phyloP scores from a whole-genome alignment of 2,797 vertebrate species.

The Phalloptychus januarius region DNA sequence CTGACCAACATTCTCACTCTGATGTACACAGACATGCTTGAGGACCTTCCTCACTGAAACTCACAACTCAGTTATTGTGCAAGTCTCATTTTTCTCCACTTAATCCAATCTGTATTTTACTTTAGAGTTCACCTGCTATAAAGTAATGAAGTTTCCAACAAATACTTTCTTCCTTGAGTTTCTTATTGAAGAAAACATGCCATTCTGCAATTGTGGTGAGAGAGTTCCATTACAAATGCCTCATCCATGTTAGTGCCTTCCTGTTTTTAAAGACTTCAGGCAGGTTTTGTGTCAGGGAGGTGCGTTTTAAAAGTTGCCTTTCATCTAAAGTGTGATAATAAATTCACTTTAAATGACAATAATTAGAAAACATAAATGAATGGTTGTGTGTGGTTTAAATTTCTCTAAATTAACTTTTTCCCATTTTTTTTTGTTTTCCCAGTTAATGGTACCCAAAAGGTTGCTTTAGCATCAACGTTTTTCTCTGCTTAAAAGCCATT shows the following conservation, averaged over 20 bases:
- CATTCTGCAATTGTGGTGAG: not conserved
- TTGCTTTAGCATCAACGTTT: conserved; percentile 36
- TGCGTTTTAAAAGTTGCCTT: not conserved
- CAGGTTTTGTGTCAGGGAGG: not conserved
- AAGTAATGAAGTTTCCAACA: not conserved
- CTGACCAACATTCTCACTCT: not conserved
- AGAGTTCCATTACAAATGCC: not conserved
- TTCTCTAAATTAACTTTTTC: conserved; percentile 2
- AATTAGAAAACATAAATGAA: not conserved
- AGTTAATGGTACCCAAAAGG: conserved; percentile 62
- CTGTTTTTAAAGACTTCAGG: not conserved
- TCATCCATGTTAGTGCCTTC: not conserved
- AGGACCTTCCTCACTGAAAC: not conserved
- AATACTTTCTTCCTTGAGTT: not conserved
- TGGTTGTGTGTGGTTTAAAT: not conserved
- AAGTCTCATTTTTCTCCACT: not conserved
- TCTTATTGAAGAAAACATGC: not conserved
- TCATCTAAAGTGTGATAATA: not conserved
- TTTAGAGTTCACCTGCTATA: not conserved
- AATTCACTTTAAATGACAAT: not conserved
- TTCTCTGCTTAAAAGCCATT: conserved; percentile 41
- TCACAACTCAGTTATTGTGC: not conserved
- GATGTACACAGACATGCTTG: not conserved
- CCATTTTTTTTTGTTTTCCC: conserved; percentile 43
- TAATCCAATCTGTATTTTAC: not conserved